A percentile compares a stretch with the other conserved stretches of the same genome.
phyloP scores from a whole-genome alignment of 2,797 vertebrate genomes.

The Tapirus indicus region DNA sequence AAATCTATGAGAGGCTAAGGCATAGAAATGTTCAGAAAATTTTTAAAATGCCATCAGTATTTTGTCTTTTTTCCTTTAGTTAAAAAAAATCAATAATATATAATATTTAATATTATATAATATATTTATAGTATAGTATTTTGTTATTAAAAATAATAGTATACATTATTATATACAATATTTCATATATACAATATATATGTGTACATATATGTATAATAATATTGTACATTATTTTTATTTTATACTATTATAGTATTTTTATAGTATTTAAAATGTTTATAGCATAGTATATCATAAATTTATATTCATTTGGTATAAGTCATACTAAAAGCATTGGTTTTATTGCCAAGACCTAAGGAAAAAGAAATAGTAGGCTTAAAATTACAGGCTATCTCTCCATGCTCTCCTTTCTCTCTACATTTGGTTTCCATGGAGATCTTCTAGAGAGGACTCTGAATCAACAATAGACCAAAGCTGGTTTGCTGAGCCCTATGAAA shows the following conservation, averaged over 20 bases:
- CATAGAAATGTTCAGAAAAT: neutral
- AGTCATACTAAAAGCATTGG: neutral
- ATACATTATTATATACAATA: neutral
- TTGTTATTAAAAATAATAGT: neutral
- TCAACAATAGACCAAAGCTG: neutral
- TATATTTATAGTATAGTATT: neutral
- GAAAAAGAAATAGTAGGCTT: neutral
- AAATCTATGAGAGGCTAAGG: neutral
- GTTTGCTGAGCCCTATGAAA: neutral
- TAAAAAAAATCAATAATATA: neutral
- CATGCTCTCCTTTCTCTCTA: neutral
- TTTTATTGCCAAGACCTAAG: neutral
- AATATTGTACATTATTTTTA: neutral
- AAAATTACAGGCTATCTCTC: neutral
- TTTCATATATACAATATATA: neutral
- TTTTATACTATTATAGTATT: neutral
- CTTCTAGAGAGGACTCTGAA: neutral
- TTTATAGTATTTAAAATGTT: neutral
- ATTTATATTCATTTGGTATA: neutral
- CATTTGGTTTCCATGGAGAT: slow-evolving; percentile 49
- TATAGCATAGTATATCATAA: neutral
- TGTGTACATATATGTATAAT: neutral
- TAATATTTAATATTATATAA: neutral
- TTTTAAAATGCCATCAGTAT: neutral
- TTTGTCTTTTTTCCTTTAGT: neutral